These are phyloP conservation scores for Epizoanthus scotinus DNA, from an alignment of 92 coral and sea anemone genomes.

Conservation along the genomic window DNA sequence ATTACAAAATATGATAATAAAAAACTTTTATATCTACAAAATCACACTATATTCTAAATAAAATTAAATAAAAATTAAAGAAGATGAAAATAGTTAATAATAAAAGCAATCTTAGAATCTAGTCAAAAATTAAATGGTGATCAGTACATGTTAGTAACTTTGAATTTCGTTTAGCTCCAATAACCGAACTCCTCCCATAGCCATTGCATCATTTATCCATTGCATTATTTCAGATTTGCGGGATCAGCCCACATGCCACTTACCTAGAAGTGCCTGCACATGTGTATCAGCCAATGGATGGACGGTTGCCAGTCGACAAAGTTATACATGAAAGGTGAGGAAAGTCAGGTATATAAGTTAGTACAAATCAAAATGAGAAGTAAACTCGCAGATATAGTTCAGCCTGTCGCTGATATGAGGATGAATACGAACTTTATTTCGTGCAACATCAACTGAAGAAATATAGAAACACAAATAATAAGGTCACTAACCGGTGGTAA, in stretches of 20 bases:
- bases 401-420: neutral
- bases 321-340: neutral
- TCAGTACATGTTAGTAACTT: too few species aligned
- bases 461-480: neutral
- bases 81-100: too few species aligned
- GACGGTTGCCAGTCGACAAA: neutral
- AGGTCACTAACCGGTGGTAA: slow-evolving; percentile 81
- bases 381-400: neutral
- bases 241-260: neutral
- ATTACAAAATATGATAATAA: too few species aligned
- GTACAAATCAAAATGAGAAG: neutral
- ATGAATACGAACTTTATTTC: neutral
- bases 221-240: neutral
- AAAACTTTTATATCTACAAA: too few species aligned
- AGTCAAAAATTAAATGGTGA: too few species aligned
- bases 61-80: too few species aligned
- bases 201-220: too few species aligned
- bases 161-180: too few species aligned
- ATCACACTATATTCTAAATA: too few species aligned
- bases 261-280: slow-evolving; percentile 11
- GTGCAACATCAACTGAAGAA: too few species aligned
- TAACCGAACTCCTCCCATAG: too few species aligned
- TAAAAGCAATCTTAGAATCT: too few species aligned
- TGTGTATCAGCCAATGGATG: neutral
- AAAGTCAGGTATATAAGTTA: neutral